phyloP scores from a whole-genome alignment of 2,797 vertebrate species.

The Gouania willdenowi region DNA sequence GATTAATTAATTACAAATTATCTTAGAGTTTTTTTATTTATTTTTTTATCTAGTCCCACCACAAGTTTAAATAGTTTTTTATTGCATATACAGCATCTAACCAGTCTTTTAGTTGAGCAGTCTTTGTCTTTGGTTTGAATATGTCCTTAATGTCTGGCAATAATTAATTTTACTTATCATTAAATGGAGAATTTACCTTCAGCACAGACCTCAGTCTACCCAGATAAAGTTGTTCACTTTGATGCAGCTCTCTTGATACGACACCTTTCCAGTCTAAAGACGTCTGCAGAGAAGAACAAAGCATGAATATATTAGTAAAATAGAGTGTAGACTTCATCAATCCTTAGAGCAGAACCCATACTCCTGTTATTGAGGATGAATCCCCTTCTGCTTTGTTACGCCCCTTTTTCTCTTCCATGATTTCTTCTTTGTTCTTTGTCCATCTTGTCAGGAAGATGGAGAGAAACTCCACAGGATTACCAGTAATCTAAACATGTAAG shows the following conservation, averaged over 20 bases:
- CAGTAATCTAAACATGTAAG: constrained; percentile 60
- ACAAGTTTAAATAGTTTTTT: too few species aligned
- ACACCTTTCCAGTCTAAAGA: constrained; percentile 55
- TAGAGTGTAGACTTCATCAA: background rate
- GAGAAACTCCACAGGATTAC: constrained; percentile 77
- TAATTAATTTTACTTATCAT: too few species aligned
- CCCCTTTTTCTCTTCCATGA: background rate
- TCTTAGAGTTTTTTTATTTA: too few species aligned
- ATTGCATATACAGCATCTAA: too few species aligned
- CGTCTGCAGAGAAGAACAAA: constrained; percentile 24
- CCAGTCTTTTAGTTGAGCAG: too few species aligned
- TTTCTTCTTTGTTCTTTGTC: constrained; percentile 12
- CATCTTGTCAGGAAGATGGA: constrained; percentile 67
- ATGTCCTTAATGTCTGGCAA: too few species aligned
- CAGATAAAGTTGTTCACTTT: constrained; percentile 75
- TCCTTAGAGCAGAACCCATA: background rate
- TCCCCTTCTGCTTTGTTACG: background rate
- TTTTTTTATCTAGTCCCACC: too few species aligned
- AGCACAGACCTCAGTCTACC: constrained; percentile 62
- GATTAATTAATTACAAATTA: too few species aligned
- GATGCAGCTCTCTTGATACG: constrained; percentile 68
- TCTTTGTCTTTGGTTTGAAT: too few species aligned
- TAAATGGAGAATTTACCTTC: constrained; percentile 38
- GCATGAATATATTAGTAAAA: too few species aligned
- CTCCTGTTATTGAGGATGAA: constrained; percentile 45